Percentiles rank a stretch among this genome's conserved stretches.
Conservation (phyloP, 2,888 invertebrate species). For the Doris montereyensis region DNA sequence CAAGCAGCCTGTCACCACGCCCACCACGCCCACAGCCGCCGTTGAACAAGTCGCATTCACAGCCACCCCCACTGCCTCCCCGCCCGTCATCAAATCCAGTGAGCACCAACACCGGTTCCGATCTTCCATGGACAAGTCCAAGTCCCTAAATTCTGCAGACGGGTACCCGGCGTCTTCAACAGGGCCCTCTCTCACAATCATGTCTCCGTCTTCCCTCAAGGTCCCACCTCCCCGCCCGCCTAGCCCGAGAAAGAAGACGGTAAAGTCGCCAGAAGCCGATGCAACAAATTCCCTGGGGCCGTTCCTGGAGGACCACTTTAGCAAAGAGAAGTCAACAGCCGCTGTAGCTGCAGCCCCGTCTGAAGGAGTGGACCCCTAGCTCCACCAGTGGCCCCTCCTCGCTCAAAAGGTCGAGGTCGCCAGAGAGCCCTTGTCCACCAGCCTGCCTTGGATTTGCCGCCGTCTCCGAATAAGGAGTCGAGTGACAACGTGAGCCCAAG, state of each 20-base stretch:
- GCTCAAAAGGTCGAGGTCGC: conserved; percentile 21
- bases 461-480: conserved; percentile 25
- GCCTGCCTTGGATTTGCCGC: conserved; percentile 18
- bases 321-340: neutral
- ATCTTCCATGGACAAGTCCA: neutral
- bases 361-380: neutral
- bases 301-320: conserved; percentile 33
- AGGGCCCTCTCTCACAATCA: too few species aligned
- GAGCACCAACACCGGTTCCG: neutral
- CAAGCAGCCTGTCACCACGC: neutral
- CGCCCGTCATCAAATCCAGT: neutral
- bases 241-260: neutral
- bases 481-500: neutral
- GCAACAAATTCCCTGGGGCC: conserved; percentile 20
- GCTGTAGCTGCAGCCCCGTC: neutral
- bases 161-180: too few species aligned
- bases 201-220: neutral
- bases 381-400: conserved; percentile 33
- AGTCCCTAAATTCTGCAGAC: neutral
- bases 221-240: conserved; percentile 11
- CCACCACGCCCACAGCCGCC: conserved; percentile 15
- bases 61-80: neutral
- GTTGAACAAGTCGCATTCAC: neutral
- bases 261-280: neutral
- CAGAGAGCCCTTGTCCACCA: conserved; percentile 6